phyloP scores from a whole-genome alignment of 2,888 invertebrate species.

The Dryocosmus kuriphilus region DNA sequence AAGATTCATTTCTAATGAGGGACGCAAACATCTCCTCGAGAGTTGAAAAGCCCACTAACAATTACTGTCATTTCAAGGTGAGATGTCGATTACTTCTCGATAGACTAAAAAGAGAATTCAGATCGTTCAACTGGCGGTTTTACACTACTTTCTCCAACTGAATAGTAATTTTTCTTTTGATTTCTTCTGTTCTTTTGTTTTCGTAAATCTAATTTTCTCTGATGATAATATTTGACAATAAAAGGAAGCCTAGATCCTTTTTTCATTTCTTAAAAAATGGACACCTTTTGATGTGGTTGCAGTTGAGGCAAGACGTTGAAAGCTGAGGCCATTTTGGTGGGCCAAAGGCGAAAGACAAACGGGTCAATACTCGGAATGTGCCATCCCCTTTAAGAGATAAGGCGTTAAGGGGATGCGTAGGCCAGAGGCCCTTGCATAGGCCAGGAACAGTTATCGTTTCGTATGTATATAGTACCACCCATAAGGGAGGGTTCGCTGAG shows the following conservation, averaged over 20 bases:
- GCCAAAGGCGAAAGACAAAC: constrained; percentile 63
- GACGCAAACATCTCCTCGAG: not conserved
- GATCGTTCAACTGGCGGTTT: not conserved
- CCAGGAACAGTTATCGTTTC: constrained; percentile 21
- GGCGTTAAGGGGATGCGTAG: constrained; percentile 65
- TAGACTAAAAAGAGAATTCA: not conserved
- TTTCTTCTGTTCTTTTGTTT: constrained; percentile 26
- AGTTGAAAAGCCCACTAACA: not conserved
- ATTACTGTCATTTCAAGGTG: not conserved
- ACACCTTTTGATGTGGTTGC: constrained; percentile 33
- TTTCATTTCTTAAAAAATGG: not conserved
- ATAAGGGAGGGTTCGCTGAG: not conserved
- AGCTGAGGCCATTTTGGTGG: constrained; percentile 42
- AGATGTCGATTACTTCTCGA: not conserved
- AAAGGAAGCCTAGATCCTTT: not conserved
- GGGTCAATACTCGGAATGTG: constrained; percentile 75
- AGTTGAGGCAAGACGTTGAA: constrained; percentile 32
- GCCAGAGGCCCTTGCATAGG: constrained; percentile 15
- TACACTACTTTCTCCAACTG: not conserved
- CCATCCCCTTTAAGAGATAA: constrained; percentile 73
- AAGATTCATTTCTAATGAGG: not conserved
- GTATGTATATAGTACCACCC: not conserved
- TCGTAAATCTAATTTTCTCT: constrained; percentile 42
- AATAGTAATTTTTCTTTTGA: not conserved
- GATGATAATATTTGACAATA: too few relatives aligned